Evolutionary conservation across 2,888 invertebrate genomes (phyloP).

Genomic region (Rhamphomyia laevipes): DNA sequence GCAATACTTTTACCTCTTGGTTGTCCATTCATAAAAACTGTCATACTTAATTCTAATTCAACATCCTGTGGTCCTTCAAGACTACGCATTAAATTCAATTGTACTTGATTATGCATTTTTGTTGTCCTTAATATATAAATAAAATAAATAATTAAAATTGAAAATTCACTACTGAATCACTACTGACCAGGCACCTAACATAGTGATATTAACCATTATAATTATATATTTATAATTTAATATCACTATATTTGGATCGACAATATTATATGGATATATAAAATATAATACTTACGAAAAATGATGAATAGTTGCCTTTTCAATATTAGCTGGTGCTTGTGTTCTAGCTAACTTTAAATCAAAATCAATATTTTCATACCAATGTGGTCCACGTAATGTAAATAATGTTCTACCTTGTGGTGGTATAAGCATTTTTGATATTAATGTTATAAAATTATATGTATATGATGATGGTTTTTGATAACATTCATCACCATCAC

Average conservation of each 20-base stretch:
- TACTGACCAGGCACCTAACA: no score
- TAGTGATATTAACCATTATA: no score
- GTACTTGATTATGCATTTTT: constrained; percentile 54
- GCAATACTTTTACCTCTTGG: constrained; percentile 77
- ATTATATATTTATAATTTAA: neutral
- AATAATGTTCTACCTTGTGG: constrained; percentile 55
- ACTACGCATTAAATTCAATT: constrained; percentile 59
- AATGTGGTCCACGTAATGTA: constrained; percentile 72
- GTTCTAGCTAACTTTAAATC: constrained; percentile 55
- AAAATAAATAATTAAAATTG: constrained; percentile 9
- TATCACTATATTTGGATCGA: no score
- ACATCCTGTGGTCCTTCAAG: constrained; percentile 85
- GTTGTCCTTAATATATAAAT: constrained; percentile 41
- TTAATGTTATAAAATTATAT: constrained; percentile 87
- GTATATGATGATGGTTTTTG: constrained; percentile 76
- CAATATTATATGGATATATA: constrained; percentile 20
- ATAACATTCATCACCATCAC: constrained; percentile 62
- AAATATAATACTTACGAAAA: constrained; percentile 40
- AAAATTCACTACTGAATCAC: no score
- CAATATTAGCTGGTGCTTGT: constrained; percentile 49
- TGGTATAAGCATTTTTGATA: constrained; percentile 67
- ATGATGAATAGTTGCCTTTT: constrained; percentile 44
- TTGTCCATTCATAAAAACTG: constrained; percentile 56
- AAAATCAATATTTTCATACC: constrained; percentile 63
- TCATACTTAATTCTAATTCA: constrained; percentile 77